A percentile compares a stretch with the other conserved stretches of the same genome.
Evolutionary conservation across 2,113 vertebrate species (phyloP).

Genomic region (Panurus biarmicus): DNA sequence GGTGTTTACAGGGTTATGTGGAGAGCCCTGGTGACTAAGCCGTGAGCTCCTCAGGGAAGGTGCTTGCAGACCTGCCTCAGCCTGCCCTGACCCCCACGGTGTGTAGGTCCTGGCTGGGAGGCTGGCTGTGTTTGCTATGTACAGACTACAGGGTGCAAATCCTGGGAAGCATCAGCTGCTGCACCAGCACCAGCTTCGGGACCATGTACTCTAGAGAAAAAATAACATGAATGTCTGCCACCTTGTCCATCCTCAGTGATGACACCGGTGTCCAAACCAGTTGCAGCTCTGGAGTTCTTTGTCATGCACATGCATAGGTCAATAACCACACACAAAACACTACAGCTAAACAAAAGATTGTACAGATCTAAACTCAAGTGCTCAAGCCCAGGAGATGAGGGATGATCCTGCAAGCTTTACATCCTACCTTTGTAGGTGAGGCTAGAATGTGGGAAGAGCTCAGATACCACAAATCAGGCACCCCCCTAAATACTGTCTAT

Average conservation of each 20-base stretch:
- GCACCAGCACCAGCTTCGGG: not conserved
- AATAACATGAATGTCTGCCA: not conserved
- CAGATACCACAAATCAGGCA: not conserved
- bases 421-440: not conserved
- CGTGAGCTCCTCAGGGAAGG: not conserved
- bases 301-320: rapidly evolving
- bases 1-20: not conserved
- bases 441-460: not conserved
- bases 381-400: not conserved
- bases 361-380: not conserved
- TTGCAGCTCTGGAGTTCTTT: not conserved
- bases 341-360: not conserved
- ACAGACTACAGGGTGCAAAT: not conserved
- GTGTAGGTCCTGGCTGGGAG: not conserved
- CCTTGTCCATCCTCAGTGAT: not conserved
- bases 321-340: not conserved
- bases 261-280: not conserved
- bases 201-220: not conserved
- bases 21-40: not conserved
- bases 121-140: not conserved
- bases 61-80: not conserved
- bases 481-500: not conserved
- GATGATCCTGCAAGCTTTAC: not conserved
- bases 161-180: not conserved
- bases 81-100: not conserved